A percentile compares a stretch with the other conserved stretches of the same genome.
Conservation (phyloP, 1,140 invertebrate species). For the Drosophila albomicans region DNA sequence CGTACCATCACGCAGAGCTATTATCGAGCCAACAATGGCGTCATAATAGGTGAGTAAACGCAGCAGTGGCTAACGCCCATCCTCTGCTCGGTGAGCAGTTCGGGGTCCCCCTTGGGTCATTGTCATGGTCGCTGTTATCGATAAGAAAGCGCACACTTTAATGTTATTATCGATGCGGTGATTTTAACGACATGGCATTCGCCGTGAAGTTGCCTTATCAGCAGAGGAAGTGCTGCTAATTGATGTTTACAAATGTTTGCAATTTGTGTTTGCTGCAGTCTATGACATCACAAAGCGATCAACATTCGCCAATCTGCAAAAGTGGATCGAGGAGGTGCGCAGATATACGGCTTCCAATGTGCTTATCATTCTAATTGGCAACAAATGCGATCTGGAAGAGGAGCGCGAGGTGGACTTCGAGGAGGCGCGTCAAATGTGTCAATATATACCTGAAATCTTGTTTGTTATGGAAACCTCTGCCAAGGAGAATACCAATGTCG, state of each 20-base stretch:
- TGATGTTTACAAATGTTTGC: constrained; percentile 18
- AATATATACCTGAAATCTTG: constrained; percentile 93
- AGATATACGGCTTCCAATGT: constrained; percentile 96
- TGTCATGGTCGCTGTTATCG: constrained; percentile 31
- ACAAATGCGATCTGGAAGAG: constrained; percentile 94
- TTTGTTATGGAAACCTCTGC: constrained; percentile 96
- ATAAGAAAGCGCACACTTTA: constrained; percentile 54
- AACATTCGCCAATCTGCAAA: constrained; percentile 94
- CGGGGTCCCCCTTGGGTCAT: constrained; percentile 31
- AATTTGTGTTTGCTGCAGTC: constrained; percentile 86
- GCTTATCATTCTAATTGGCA: constrained; percentile 95
- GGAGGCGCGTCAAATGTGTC: constrained; percentile 93
- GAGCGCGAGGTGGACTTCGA: constrained; percentile 93
- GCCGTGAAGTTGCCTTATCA: constrained; percentile 42
- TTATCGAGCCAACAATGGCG: constrained; percentile 96
- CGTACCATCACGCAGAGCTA: constrained; percentile 97
- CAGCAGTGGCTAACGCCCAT: constrained; percentile 50
- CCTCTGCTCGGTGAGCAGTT: background rate
- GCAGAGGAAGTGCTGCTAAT: constrained; percentile 22
- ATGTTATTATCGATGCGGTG: constrained; percentile 44
- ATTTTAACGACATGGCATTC: constrained; percentile 55
- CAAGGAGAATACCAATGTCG: constrained; percentile 97
- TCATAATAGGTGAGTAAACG: constrained; percentile 90
- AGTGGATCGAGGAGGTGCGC: constrained; percentile 97
- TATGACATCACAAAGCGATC: constrained; percentile 97